phyloP scores from a whole-genome alignment of 2,113 vertebrate genomes.

The Gorsachius goisagi region DNA sequence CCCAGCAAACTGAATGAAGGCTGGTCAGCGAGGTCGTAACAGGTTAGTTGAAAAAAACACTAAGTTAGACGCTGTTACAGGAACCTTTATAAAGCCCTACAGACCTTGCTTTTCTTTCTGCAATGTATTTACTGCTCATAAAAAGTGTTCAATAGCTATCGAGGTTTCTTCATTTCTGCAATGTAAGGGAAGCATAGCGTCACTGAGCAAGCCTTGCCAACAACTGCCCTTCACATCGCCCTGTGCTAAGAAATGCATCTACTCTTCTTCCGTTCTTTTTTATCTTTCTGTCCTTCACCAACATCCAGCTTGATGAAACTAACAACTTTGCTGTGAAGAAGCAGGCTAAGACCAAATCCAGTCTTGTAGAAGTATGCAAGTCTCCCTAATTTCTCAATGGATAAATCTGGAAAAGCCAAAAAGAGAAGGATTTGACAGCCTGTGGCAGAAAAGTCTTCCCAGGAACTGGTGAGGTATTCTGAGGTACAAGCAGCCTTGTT shows the following conservation, averaged over 20 bases:
- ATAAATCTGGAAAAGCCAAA: not conserved
- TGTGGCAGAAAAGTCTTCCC: not conserved
- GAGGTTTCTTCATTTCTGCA: not conserved
- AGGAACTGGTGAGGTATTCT: not conserved
- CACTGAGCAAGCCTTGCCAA: not conserved
- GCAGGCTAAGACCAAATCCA: not conserved
- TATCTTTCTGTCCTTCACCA: not conserved
- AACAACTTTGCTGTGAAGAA: not conserved
- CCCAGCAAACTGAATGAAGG: not conserved
- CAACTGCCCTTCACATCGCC: not conserved
- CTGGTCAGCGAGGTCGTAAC: not conserved
- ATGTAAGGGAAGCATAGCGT: not conserved
- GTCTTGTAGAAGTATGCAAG: not conserved
- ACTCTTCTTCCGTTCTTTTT: not conserved
- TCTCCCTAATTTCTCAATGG: not conserved
- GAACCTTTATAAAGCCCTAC: not conserved
- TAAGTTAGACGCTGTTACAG: not conserved
- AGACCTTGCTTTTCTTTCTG: slow-evolving; percentile 9
- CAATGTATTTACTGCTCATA: not conserved
- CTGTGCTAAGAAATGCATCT: not conserved
- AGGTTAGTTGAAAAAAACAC: not conserved
- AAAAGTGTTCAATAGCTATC: not conserved
- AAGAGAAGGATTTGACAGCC: not conserved
- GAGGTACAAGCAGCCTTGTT: not conserved
- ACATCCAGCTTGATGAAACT: not conserved